Percentiles rank a stretch among this genome's conserved stretches.
Conservation (phyloP, 1,140 invertebrate genomes). For the Cepaea nemoralis region DNA sequence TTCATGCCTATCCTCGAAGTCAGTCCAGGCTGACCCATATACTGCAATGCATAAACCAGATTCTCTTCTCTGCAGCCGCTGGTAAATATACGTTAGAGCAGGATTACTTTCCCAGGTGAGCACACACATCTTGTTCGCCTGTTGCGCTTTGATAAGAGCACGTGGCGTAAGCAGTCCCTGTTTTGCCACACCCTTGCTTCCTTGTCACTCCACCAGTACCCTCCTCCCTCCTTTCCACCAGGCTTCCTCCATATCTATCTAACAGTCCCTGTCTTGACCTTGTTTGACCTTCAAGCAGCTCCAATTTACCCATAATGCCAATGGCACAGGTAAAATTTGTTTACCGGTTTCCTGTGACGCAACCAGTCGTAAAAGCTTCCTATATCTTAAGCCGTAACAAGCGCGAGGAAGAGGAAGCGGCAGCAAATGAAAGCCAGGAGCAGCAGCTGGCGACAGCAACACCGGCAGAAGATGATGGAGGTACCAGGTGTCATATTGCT, state of each 20-base stretch:
- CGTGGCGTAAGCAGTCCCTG: neutral
- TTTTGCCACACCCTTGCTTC: neutral
- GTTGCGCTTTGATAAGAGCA: neutral
- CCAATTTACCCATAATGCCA: slow-evolving; percentile 18
- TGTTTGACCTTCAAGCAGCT: slow-evolving; percentile 17
- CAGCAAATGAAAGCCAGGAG: neutral
- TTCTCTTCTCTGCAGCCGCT: neutral
- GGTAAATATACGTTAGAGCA: neutral
- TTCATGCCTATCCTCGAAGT: no score
- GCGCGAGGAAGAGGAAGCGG: neutral
- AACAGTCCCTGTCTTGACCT: neutral
- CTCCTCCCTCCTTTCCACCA: neutral
- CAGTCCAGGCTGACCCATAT: neutral
- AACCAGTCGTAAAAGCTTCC: neutral
- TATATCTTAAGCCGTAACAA: neutral
- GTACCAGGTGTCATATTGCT: neutral
- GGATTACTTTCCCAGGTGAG: neutral
- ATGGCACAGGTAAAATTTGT: slow-evolving; percentile 26
- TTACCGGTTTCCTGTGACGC: slow-evolving; percentile 35
- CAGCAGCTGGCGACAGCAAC: slow-evolving; percentile 7
- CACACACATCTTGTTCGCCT: neutral
- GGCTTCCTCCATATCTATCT: slow-evolving; percentile 19
- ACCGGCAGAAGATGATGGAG: neutral
- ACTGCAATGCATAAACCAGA: neutral
- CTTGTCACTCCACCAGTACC: neutral